These are phyloP conservation scores for Noctua fimbriata DNA, from an alignment of 2,888 invertebrate species.

Conservation along the genomic window DNA sequence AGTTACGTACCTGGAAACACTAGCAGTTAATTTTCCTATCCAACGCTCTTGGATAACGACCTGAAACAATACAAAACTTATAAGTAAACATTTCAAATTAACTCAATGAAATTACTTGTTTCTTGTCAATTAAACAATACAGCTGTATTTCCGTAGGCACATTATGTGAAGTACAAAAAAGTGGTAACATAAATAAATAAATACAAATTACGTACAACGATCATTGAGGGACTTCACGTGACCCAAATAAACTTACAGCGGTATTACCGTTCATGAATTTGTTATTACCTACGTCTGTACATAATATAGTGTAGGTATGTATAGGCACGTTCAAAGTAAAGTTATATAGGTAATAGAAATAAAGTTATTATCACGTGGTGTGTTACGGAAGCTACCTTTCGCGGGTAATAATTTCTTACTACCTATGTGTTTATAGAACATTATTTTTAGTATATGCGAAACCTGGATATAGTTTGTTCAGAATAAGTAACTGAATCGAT, in stretches of 20 bases:
- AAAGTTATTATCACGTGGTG: slow-evolving; percentile 10
- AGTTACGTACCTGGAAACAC: slow-evolving; percentile 51
- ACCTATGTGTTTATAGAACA: background rate
- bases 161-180: slow-evolving; percentile 10
- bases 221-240: slow-evolving; percentile 48
- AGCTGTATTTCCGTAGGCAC: background rate
- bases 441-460: too few relatives aligned
- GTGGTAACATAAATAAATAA: slow-evolving; percentile 38
- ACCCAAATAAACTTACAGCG: slow-evolving; percentile 57
- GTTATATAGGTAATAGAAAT: slow-evolving; percentile 14
- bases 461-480: too few relatives aligned
- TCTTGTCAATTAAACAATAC: background rate
- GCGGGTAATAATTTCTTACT: background rate
- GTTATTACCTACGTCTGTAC: slow-evolving; percentile 40
- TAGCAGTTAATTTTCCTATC: slow-evolving; percentile 24
- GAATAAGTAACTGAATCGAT: too few relatives aligned
- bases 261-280: slow-evolving; percentile 56
- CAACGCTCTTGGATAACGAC: slow-evolving; percentile 29
- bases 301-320: slow-evolving; percentile 16
- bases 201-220: slow-evolving; percentile 35
- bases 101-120: background rate
- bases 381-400: background rate
- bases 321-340: slow-evolving; percentile 3
- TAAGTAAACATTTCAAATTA: slow-evolving; percentile 5
- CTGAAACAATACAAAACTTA: slow-evolving; percentile 58